Evolutionary conservation across 2,888 invertebrate species (phyloP).

Genomic region (Eupithecia subumbrata): DNA sequence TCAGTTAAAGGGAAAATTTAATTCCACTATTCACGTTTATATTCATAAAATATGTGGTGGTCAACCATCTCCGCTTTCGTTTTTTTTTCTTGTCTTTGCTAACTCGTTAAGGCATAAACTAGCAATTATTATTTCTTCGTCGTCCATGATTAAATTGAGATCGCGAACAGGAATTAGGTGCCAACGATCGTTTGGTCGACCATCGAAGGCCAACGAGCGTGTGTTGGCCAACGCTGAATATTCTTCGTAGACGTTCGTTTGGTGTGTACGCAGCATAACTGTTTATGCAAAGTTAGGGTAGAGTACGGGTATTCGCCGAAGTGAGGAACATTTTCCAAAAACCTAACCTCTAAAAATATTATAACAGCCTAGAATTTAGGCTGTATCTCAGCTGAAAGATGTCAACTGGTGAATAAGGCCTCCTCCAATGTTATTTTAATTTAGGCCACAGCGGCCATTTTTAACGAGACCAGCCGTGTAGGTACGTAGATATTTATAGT

Average conservation of each 20-base stretch:
- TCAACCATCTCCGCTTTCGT: neutral
- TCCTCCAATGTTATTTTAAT: no score
- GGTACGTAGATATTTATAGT: neutral
- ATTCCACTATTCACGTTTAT: no score
- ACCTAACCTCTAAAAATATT: neutral
- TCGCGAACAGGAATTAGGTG: neutral
- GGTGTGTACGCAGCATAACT: neutral
- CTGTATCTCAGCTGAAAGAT: neutral
- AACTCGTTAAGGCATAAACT: neutral
- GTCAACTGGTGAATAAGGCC: neutral
- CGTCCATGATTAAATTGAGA: neutral
- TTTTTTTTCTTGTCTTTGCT: neutral
- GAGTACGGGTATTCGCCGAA: neutral
- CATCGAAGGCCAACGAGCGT: neutral
- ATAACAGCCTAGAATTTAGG: neutral
- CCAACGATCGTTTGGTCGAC: constrained; percentile 2
- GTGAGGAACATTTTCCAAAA: neutral
- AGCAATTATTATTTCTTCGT: neutral
- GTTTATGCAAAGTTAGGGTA: neutral
- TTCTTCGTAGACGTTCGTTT: neutral
- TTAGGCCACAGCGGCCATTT: neutral
- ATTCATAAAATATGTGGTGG: no score
- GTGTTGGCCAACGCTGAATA: no score
- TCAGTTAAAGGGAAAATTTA: no score
- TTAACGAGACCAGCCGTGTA: no score